Conservation (phyloP, 2,888 invertebrate species). For the Notocelia uddmanniana region DNA sequence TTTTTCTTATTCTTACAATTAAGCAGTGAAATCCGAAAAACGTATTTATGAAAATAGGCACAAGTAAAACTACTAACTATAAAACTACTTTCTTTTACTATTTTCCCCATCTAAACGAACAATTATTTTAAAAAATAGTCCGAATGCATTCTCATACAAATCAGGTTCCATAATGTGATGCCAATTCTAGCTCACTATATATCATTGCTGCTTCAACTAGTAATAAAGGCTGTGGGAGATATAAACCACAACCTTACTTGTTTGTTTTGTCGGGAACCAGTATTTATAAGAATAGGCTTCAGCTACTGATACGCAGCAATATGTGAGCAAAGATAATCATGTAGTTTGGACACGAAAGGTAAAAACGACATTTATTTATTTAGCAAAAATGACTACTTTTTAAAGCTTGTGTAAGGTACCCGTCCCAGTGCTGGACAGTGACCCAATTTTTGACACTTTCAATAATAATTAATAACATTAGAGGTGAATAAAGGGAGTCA, state of each 20-base stretch:
- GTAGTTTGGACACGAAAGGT: slow-evolving; percentile 15
- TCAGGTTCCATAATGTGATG: slow-evolving; percentile 69
- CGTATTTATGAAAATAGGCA: too few relatives aligned
- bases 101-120: too few relatives aligned
- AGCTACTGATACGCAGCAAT: slow-evolving; percentile 27
- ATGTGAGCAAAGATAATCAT: slow-evolving; percentile 17
- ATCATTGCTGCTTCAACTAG: slow-evolving; percentile 61
- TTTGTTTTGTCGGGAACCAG: slow-evolving; percentile 55
- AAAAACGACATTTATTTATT: slow-evolving; percentile 6
- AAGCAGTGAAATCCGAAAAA: too few relatives aligned
- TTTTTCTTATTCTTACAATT: too few relatives aligned
- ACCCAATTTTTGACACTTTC: too few relatives aligned
- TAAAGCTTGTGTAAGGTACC: not conserved
- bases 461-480: too few relatives aligned
- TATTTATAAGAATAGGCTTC: slow-evolving; percentile 26
- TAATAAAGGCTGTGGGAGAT: slow-evolving; percentile 58
- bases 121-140: slow-evolving; percentile 57
- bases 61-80: too few relatives aligned
- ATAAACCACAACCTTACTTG: slow-evolving; percentile 61
- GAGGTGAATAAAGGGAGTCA: too few relatives aligned
- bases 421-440: too few relatives aligned
- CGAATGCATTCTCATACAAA: slow-evolving; percentile 64
- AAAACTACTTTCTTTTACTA: too few relatives aligned
- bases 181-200: slow-evolving; percentile 59
- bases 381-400: not conserved